Conservation (phyloP, 92 coral and sea anemone species). For the Parazoanthus swiftii region DNA sequence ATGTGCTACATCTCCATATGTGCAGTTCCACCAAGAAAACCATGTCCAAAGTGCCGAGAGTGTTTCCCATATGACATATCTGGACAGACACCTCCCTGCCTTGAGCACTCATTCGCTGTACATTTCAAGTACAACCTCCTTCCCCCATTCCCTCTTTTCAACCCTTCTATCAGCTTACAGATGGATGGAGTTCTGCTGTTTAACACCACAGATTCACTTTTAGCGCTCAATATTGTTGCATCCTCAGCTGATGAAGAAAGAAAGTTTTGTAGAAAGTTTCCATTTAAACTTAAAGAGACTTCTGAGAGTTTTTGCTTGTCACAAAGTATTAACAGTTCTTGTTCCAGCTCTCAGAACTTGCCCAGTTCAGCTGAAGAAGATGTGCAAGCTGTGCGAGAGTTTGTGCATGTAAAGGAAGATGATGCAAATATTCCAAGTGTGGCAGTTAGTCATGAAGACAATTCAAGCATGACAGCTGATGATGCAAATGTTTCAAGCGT, state of each 20-base stretch:
- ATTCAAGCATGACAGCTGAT: neutral
- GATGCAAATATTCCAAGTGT: neutral
- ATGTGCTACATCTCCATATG: conserved; percentile 82
- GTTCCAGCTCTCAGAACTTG: neutral
- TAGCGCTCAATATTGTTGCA: conserved; percentile 66
- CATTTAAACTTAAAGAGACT: neutral
- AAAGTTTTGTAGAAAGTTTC: neutral
- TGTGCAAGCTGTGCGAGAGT: neutral
- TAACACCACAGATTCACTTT: conserved; percentile 78
- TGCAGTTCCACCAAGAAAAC: conserved; percentile 64
- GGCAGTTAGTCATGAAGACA: neutral
- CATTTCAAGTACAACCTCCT: conserved; percentile 78
- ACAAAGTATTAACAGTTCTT: neutral
- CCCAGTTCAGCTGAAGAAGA: neutral
- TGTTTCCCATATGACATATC: neutral
- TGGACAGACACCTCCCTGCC: conserved; percentile 43
- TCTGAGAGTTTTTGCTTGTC: neutral
- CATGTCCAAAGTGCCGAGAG: conserved; percentile 54
- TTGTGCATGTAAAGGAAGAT: neutral
- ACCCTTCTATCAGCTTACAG: conserved; percentile 66
- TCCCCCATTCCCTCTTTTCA: conserved; percentile 83
- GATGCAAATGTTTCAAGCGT: neutral
- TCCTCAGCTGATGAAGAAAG: conserved; percentile 5
- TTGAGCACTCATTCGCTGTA: conserved; percentile 67
- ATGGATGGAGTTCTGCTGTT: conserved; percentile 68